Percentiles rank a stretch among this genome's conserved stretches.
phyloP scores from a whole-genome alignment of 2,113 vertebrate species.

The Centropristis striata region DNA sequence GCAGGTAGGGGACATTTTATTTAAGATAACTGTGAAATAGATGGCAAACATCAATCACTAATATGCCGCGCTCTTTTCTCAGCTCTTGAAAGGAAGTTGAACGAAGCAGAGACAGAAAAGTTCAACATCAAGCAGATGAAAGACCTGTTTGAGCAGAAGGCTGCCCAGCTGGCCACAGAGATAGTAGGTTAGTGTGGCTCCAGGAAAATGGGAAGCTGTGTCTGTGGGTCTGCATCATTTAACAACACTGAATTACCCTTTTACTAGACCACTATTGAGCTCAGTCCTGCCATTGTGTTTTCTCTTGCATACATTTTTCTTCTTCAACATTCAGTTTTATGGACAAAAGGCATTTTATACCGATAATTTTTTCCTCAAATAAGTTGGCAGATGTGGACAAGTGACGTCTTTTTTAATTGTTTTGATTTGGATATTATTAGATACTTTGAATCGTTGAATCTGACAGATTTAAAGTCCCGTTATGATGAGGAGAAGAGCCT shows the following conservation, averaged over 20 bases:
- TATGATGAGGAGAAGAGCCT: conserved; percentile 96
- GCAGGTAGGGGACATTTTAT: conserved; percentile 83
- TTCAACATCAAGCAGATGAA: conserved; percentile 99
- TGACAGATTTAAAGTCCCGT: conserved; percentile 93
- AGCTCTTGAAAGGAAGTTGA: conserved; percentile 93
- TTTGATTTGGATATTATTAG: background rate
- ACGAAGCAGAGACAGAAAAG: conserved; percentile 95
- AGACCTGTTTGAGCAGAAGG: conserved; percentile 99
- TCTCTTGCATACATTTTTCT: background rate
- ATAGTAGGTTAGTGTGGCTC: conserved; percentile 91
- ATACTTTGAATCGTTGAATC: conserved; percentile 9
- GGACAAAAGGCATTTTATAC: background rate
- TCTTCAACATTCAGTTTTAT: background rate
- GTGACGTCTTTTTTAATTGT: background rate
- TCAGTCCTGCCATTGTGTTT: conserved; percentile 11
- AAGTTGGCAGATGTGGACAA: background rate
- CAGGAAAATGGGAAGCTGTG: conserved; percentile 12
- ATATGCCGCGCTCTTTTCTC: conserved; percentile 48
- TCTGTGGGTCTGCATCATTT: conserved; percentile 22
- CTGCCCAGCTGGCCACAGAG: conserved; percentile 96
- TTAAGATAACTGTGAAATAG: background rate
- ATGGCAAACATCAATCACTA: conserved; percentile 13
- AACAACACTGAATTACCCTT: conserved; percentile 35
- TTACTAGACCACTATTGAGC: background rate
- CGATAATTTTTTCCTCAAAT: background rate